Conservation (phyloP, 2,113 vertebrate genomes). For the Oncorhynchus masou region DNA sequence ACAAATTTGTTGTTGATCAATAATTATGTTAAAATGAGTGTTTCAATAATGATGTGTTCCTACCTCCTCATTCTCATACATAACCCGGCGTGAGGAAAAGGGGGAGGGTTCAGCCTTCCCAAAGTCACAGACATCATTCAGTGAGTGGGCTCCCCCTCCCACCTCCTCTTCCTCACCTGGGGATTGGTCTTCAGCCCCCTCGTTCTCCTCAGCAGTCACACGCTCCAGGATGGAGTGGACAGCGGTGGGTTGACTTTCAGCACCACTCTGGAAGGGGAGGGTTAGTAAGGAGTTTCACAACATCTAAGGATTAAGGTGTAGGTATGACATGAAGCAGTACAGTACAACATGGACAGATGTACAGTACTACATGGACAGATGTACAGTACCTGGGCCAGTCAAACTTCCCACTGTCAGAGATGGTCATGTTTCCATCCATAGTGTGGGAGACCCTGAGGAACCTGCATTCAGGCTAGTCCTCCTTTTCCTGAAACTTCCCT, state of each 20-base stretch:
- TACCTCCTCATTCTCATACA: conserved; percentile 99
- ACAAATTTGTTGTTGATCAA: background rate
- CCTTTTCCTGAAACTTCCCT: conserved; percentile 89
- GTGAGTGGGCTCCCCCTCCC: conserved; percentile 89
- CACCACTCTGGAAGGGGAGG: conserved; percentile 77
- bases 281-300: background rate
- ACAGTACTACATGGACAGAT: conserved; percentile 58
- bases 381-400: conserved; percentile 88
- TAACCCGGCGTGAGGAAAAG: conserved; percentile 95
- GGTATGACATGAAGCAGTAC: no score
- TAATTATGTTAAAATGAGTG: background rate
- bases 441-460: conserved; percentile 88
- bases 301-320: background rate
- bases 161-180: conserved; percentile 89
- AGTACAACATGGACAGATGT: background rate
- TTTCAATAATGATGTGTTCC: conserved; percentile 4
- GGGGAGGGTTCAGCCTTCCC: conserved; percentile 92
- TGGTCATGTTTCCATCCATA: conserved; percentile 84
- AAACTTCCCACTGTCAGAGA: conserved; percentile 88
- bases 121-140: conserved; percentile 96
- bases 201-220: conserved; percentile 87
- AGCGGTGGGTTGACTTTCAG: conserved; percentile 90
- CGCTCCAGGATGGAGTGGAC: conserved; percentile 94
- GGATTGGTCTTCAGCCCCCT: conserved; percentile 83
- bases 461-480: conserved; percentile 68